These are phyloP conservation scores for Takifugu flavidus DNA, from an alignment of 2,113 vertebrate species.

Conservation along the genomic window DNA sequence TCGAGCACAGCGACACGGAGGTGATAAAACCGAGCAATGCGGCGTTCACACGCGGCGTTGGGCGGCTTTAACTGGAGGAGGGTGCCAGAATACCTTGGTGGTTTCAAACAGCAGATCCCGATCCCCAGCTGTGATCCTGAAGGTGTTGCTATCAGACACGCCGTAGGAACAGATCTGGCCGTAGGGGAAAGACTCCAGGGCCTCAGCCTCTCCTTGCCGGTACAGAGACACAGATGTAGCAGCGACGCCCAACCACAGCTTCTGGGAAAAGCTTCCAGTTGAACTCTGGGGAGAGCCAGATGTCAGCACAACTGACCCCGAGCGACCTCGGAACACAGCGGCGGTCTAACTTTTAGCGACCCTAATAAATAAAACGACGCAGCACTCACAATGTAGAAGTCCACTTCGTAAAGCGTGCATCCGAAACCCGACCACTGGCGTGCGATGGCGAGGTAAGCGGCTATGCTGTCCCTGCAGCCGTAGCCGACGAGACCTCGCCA, in stretches of 20 bases:
- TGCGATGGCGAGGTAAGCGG: slow-evolving; percentile 85
- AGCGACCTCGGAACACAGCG: neutral
- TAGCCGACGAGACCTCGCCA: slow-evolving; percentile 88
- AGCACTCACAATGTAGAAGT: slow-evolving; percentile 85
- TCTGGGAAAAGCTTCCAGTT: slow-evolving; percentile 79
- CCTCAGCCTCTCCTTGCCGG: slow-evolving; percentile 84
- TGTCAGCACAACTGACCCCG: slow-evolving; percentile 19
- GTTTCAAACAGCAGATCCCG: slow-evolving; percentile 87
- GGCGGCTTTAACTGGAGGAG: neutral
- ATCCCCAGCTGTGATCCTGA: slow-evolving; percentile 84
- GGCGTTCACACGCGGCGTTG: slow-evolving; percentile 1
- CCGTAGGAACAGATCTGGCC: slow-evolving; percentile 88
- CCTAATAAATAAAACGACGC: neutral
- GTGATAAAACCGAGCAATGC: slow-evolving; percentile 40
- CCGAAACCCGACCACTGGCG: slow-evolving; percentile 91
- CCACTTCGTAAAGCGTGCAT: slow-evolving; percentile 90
- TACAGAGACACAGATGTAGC: slow-evolving; percentile 86
- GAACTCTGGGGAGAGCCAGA: slow-evolving; percentile 74
- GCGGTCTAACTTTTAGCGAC: neutral
- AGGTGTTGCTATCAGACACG: slow-evolving; percentile 83
- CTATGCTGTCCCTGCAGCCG: slow-evolving; percentile 85
- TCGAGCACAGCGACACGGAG: slow-evolving; percentile 19
- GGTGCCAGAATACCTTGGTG: slow-evolving; percentile 76
- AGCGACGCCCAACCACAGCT: slow-evolving; percentile 85
- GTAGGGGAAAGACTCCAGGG: slow-evolving; percentile 86